Conservation (phyloP, 2,113 vertebrate species). For the Oreotragus oreotragus region DNA sequence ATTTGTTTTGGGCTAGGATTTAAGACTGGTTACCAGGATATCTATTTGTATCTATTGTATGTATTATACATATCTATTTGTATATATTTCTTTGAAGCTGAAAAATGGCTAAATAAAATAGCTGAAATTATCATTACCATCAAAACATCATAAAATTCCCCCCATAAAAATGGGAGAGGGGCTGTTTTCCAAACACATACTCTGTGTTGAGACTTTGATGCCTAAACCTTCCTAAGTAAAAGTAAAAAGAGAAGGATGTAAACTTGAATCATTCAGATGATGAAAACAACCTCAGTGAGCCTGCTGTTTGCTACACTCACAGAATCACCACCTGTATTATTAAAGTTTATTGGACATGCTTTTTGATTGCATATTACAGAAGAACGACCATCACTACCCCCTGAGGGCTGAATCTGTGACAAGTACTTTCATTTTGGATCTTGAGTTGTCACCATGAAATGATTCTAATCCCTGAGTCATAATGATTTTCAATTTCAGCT, state of each 20-base stretch:
- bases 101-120: not conserved
- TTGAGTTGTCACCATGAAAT: not conserved
- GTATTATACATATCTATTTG: not conserved
- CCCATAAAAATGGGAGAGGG: not conserved
- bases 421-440: not conserved
- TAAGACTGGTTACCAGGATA: not conserved
- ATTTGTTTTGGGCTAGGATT: not conserved
- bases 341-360: not conserved
- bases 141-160: not conserved
- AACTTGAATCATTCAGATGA: not conserved
- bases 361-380: not conserved
- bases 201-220: not conserved
- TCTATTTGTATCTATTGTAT: not conserved
- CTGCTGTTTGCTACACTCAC: too few relatives aligned
- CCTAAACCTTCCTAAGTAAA: not conserved
- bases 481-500: not conserved
- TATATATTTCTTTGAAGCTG: not conserved
- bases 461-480: not conserved
- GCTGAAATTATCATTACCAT: not conserved
- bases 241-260: not conserved
- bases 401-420: not conserved
- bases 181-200: not conserved
- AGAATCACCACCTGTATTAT: too few relatives aligned
- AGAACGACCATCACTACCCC: not conserved
- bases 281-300: too few relatives aligned